Base-by-base conservation (phyloP, 1,140 invertebrate species). In the Drosophila sproati region DNA sequence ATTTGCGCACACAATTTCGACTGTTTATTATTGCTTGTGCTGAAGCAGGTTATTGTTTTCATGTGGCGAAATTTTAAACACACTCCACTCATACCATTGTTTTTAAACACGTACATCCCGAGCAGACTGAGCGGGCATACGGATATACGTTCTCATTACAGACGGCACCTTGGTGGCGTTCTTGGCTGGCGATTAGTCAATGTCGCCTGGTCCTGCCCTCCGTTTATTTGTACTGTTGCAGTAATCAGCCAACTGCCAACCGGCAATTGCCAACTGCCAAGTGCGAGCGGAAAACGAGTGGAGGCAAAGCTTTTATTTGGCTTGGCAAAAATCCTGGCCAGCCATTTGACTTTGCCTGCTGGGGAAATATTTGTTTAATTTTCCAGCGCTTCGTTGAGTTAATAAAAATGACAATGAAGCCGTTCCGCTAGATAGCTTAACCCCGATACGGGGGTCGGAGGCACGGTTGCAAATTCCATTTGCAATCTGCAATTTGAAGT, bases 351-450 rank as follows among this genome's bases (percentile, higher is more conserved):
- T 70, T 73, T 35, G 69, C 57, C 73, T 81, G 73, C 70, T 82
- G 60, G 50, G 77, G 41, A 74, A 91, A 91, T 89, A 91, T 91
- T 91, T 91, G 76, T 77, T 86, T 88, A 89, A 89, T 89, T 91
- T 80, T 62, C 81, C 70, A 70, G 75, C 73, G 70, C 80, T 74
- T 75, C 74, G 70, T 59, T 71, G 62, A 91, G 80, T 91, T 91
- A 73, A 91, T 89, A 91, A 91, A 89, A 88, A 80, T 83, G 85
- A 85, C 76, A 86, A 82, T 89, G 77, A 83, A 88, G 80, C 77
- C 76, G 68, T 90, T 67, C 7, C 29, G 48, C n/a, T 67, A 59
- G 60, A 50, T 55, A 62, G 43, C 64, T 29, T 35, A 20, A 47
- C 50, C 48, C 32, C 8, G 7, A 10, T 41, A 3, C n/a, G 39